A percentile compares a stretch with the other conserved stretches of the same genome.
Conservation (phyloP, 2,113 vertebrate genomes). For the Macquaria ambigua region DNA sequence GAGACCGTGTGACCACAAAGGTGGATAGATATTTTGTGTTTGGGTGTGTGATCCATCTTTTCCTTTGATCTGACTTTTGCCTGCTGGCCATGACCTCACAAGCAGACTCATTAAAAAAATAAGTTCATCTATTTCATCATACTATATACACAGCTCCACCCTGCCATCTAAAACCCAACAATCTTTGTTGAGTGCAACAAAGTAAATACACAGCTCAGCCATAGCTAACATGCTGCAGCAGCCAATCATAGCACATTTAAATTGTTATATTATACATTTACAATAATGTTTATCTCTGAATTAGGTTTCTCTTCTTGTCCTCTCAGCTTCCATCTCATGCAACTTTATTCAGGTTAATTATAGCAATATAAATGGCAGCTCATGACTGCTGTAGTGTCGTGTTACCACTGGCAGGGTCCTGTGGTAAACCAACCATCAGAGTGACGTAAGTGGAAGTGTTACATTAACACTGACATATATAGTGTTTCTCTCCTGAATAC, state of each 20-base stretch:
- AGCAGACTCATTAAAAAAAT: neutral
- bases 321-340: neutral
- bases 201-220: neutral
- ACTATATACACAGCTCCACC: neutral
- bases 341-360: neutral
- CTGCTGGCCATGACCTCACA: neutral
- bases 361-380: too few species aligned
- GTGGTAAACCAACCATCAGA: neutral
- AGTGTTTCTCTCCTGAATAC: neutral
- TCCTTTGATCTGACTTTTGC: neutral
- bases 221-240: neutral
- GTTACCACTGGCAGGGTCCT: neutral
- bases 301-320: neutral
- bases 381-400: neutral
- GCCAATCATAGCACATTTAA: neutral
- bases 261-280: neutral
- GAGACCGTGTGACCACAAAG: neutral
- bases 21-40: neutral
- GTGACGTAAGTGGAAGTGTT: neutral
- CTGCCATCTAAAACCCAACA: neutral
- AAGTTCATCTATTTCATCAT: neutral
- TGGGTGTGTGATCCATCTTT: neutral
- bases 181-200: neutral
- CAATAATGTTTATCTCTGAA: neutral
- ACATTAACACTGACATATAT: neutral